Conservation (phyloP, 2,797 vertebrate species). For the Orestias chungarensis region DNA sequence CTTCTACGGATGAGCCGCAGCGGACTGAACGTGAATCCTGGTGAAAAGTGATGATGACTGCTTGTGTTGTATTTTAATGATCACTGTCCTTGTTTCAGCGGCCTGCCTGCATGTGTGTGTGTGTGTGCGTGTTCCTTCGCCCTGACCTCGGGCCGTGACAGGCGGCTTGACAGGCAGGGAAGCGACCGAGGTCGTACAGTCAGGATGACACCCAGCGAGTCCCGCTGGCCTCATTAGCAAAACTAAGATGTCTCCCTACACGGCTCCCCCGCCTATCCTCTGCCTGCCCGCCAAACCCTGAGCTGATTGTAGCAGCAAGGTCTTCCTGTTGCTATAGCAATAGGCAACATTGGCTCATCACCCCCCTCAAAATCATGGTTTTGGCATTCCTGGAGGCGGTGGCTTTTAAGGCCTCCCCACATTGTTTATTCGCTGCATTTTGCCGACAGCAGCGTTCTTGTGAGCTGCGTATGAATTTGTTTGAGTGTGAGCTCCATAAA, state of each 20-base stretch:
- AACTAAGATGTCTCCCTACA: slow-evolving; percentile 51
- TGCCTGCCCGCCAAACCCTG: slow-evolving; percentile 56
- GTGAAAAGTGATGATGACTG: slow-evolving; percentile 3
- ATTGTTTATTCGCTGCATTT: slow-evolving; percentile 70
- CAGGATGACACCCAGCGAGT: slow-evolving; percentile 40
- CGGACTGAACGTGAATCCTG: background rate
- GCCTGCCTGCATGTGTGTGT: slow-evolving; percentile 14
- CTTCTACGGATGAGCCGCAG: too few species aligned
- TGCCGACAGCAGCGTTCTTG: slow-evolving; percentile 66
- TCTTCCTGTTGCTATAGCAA: slow-evolving; percentile 83
- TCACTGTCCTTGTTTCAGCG: background rate
- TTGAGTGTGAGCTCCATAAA: too few species aligned
- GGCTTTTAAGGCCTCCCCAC: slow-evolving; percentile 50
- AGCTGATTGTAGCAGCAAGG: slow-evolving; percentile 74
- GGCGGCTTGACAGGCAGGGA: slow-evolving; percentile 48
- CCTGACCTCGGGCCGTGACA: slow-evolving; percentile 29
- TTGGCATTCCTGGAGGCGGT: slow-evolving; percentile 63
- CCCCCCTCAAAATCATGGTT: slow-evolving; percentile 66
- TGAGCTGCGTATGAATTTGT: slow-evolving; percentile 57
- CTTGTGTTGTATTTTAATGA: slow-evolving; percentile 6
- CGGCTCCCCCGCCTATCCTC: slow-evolving; percentile 53
- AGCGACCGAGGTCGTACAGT: slow-evolving; percentile 51
- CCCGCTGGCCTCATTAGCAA: slow-evolving; percentile 71
- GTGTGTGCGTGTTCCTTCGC: background rate
- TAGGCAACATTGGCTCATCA: slow-evolving; percentile 71